Base-by-base conservation (phyloP, 2,888 invertebrate genomes). In the Drosophila setosimentum region DNA sequence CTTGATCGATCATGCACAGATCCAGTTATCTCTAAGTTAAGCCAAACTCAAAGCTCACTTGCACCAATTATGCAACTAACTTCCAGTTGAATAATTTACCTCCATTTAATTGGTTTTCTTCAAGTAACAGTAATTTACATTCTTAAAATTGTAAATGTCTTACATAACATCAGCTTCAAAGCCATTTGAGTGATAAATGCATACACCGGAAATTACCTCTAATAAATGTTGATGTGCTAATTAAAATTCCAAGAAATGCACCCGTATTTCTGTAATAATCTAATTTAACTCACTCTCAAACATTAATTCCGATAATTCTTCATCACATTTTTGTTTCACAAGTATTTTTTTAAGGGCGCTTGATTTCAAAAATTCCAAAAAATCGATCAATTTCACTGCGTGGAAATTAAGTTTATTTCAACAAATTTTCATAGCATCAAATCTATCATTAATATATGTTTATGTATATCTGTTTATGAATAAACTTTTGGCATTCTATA, bases 401-500 rank as follows among this genome's bases (percentile, higher is more conserved):
- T 55, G 5, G 33, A 42, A 60, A 70, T 55, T 2, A 4, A 57
- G 69, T 63, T 59, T 49, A 27, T 54, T 68, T 53, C 27, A 60
- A 3, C 16, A 49, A 40, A 35, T 61, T 57, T 57, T 18, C 32
- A 30, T 42, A 27, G 27, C 69, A 45, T 67, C 53, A 58, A 24
- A 78, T 78, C 57, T 32, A 57, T 24, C 35, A 45, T 60, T 37
- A 61, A 40, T 57, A 10, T 57, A 42, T 30, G 32, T 30, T n/a
- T 30, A n/a, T 50, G 27, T 27, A 60, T 59, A 8, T 30, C 10
- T 42, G 10, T 45, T 27, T n/a, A 8, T 29, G 27, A 7, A 55
- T 57, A 59, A 35, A 49, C 55, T 42, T 35, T 13, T 63, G 32
- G 64, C 48, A 71, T 67, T 68, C 55, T 51, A 48, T 59, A 73